A percentile compares a stretch with the other conserved stretches of the same genome.
These are phyloP conservation scores for Thera britannica DNA, from an alignment of 2,888 invertebrate species.

Conservation along the genomic window DNA sequence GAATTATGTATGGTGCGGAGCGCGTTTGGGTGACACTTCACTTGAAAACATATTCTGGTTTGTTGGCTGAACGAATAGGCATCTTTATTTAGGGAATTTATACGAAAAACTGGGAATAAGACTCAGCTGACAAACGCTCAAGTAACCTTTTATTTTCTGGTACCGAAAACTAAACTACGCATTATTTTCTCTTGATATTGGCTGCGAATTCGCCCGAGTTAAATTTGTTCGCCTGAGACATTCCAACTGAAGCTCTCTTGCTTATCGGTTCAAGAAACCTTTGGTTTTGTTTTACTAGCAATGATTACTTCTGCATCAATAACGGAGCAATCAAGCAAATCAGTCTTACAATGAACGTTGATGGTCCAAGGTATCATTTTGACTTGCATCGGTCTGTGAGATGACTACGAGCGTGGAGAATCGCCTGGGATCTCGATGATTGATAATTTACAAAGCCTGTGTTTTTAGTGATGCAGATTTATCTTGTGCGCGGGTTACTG, in stretches of 20 bases:
- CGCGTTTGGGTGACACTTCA: constrained; percentile 57
- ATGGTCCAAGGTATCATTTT: not conserved
- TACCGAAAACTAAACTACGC: not conserved
- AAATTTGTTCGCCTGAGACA: no score
- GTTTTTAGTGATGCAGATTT: no score
- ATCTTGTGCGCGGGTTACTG: no score
- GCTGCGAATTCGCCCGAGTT: not conserved
- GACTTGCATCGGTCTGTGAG: constrained; percentile 1
- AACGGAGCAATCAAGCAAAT: not conserved
- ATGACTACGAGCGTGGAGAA: constrained; percentile 1
- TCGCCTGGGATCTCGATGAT: not conserved
- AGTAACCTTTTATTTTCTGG: not conserved
- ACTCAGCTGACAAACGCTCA: not conserved
- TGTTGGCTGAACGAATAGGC: constrained; percentile 38
- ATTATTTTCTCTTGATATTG: not conserved
- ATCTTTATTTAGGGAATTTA: constrained; percentile 32
- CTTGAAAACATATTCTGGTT: constrained; percentile 55
- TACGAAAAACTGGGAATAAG: constrained; percentile 4
- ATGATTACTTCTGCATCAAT: not conserved
- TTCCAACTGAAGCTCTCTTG: no score
- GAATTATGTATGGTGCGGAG: constrained; percentile 65
- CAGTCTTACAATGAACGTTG: not conserved
- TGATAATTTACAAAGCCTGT: no score
- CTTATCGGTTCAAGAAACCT: no score
- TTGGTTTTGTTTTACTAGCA: no score